Evolutionary conservation across 2,888 invertebrate species (phyloP), one percentile per base, ranked within the genome.

Genomic region (Zele albiditarsus): DNA sequence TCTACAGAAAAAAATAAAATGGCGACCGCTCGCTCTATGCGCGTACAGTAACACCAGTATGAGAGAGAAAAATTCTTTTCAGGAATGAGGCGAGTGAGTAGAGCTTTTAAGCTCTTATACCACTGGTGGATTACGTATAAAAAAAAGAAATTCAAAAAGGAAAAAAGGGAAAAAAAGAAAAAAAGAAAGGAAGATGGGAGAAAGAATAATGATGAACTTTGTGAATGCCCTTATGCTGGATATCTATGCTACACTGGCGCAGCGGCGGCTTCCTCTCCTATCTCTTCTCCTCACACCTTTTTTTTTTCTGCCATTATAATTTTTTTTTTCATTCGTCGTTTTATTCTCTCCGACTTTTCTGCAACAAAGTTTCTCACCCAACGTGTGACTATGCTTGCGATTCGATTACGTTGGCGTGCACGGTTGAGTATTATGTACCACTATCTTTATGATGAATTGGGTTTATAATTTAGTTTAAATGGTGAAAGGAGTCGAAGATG

Each of bases 171-270:
- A 20, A 20, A 53, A 58, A 49, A 57, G 33, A 76, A 38, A 38
- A 23, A 8, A 53, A n/a, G 53, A n/a, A 10, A 53, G 6, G 5
- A 53, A 58, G 49, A 57, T 28, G 74, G 69, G 78, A 72, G 75
- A 77, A 80, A 76, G 78, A 80, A 80, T 80, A 80, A 73, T 53
- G 77, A 73, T 68, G 73, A 74, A 60, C 72, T 53, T 53, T 14
- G 53, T 53, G 53, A 53, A 53, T 20, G 53, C 53, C 53, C n/a
- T 53, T 14, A 20, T 20, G 53, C n/a, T 38, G 38, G 12, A 38
- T 38, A 38, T 38, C 38, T 38, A 8, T 12, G 12, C 38, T 38
- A 38, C 38, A 38, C 12, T 38, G 38, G 38, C 38, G 38, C 38
- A 38, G 38, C 38, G 12, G 38, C 12, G 12, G 38, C 12, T 38